A percentile compares a stretch with the other conserved stretches of the same genome.
Conservation (phyloP, 1,140 invertebrate species). For the Armadillidium nasatum region DNA sequence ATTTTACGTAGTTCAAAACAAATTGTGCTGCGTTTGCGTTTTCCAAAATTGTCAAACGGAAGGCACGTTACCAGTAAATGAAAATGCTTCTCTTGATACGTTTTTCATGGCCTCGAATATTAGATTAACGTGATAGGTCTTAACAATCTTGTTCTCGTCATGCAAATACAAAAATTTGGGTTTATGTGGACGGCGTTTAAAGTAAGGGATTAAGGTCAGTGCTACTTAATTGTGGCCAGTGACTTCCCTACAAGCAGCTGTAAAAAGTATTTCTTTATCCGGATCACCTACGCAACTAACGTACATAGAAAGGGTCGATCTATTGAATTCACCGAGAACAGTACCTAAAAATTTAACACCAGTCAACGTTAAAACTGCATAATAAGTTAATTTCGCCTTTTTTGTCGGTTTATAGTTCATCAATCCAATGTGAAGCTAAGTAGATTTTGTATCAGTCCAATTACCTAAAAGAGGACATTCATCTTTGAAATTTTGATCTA, state of each 20-base stretch:
- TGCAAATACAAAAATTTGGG: neutral
- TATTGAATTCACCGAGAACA: neutral
- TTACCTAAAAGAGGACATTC: neutral
- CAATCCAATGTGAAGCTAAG: neutral
- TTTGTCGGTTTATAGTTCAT: neutral
- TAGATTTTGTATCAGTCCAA: neutral
- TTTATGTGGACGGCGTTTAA: neutral
- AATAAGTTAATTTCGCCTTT: neutral
- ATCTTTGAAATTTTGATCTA: slow-evolving; percentile 8
- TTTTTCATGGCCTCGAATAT: neutral
- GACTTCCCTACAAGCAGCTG: neutral
- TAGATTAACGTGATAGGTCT: neutral
- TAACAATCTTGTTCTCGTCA: neutral
- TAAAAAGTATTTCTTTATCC: neutral
- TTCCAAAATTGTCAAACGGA: neutral
- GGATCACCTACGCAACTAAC: neutral
- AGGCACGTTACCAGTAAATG: neutral
- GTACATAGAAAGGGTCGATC: neutral
- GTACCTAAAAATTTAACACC: neutral
- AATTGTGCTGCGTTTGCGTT: neutral
- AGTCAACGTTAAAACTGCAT: neutral
- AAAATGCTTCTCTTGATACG: neutral
- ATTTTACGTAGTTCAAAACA: neutral
- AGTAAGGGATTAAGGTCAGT: neutral
- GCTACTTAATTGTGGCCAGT: neutral